Conservation (phyloP, 2,888 invertebrate genomes). For the Heliconius hortense region DNA sequence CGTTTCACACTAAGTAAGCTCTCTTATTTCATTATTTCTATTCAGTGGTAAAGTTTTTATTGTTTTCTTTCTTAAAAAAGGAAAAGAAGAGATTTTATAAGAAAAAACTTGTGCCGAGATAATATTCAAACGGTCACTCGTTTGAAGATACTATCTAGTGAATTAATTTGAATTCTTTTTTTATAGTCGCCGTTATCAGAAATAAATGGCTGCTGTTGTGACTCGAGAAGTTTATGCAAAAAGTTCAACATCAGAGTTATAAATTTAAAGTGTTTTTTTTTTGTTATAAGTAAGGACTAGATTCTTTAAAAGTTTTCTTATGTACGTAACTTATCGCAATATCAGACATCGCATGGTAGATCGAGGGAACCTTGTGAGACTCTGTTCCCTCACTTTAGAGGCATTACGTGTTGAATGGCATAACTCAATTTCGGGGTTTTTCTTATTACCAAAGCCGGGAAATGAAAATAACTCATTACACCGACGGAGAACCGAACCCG, state of each 20-base stretch:
- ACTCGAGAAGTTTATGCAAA: slow-evolving; percentile 39
- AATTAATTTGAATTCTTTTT: slow-evolving; percentile 72
- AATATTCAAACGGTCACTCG: slow-evolving; percentile 59
- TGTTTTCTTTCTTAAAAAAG: slow-evolving; percentile 62
- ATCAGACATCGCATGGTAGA: too few relatives aligned
- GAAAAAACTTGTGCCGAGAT: slow-evolving; percentile 50
- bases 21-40: slow-evolving; percentile 71
- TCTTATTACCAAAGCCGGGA: too few relatives aligned
- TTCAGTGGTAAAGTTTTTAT: slow-evolving; percentile 74
- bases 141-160: slow-evolving; percentile 65
- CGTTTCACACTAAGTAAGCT: slow-evolving; percentile 47
- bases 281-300: slow-evolving; percentile 21
- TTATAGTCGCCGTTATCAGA: slow-evolving; percentile 57
- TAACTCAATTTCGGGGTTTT: too few relatives aligned
- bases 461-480: too few relatives aligned
- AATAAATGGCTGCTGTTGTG: slow-evolving; percentile 48
- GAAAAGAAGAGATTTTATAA: slow-evolving; percentile 52
- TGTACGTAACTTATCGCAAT: slow-evolving; percentile 3
- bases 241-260: slow-evolving; percentile 37
- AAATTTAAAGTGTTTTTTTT: slow-evolving; percentile 40
- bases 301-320: slow-evolving; percentile 25
- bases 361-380: too few relatives aligned
- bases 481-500: too few relatives aligned
- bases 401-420: too few relatives aligned
- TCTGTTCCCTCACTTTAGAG: too few relatives aligned